Percentiles rank a stretch among this genome's conserved stretches.
Evolutionary conservation across 2,888 invertebrate species (phyloP).

Genomic region (Schizaphis graminum): DNA sequence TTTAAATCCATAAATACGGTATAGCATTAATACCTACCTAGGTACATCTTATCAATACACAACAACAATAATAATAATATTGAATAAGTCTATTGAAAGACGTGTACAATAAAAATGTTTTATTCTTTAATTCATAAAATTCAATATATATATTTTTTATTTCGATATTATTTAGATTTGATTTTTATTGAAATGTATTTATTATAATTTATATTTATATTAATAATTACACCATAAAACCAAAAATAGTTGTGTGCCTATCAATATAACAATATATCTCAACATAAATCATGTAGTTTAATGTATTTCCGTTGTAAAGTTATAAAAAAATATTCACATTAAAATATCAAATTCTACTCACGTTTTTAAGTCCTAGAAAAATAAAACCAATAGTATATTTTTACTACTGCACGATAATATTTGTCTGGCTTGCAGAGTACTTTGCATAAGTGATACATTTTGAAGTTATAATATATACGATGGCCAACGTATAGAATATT

Average conservation of each 20-base stretch:
- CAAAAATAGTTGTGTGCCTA: background rate
- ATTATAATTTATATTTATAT: background rate
- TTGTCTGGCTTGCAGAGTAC: background rate
- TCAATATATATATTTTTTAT: background rate
- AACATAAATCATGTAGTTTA: background rate
- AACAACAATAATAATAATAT: background rate
- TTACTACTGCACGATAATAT: background rate
- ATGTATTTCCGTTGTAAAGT: background rate
- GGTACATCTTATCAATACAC: background rate
- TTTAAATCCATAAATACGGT: background rate
- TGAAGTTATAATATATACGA: background rate
- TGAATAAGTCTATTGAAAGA: background rate
- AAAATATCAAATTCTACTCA: background rate
- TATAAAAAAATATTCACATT: conserved; percentile 3
- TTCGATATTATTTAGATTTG: background rate
- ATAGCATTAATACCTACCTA: background rate
- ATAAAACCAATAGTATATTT: background rate
- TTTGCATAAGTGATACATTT: background rate
- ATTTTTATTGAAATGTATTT: background rate
- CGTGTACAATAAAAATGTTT: background rate
- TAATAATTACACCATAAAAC: background rate
- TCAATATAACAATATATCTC: background rate
- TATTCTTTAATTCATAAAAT: background rate
- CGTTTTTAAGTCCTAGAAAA: background rate
- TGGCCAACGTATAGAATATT: background rate